A percentile compares a stretch with the other conserved stretches of the same genome.
Evolutionary conservation across 2,797 vertebrate genomes (phyloP).

Genomic region (Apogon hyalosoma): DNA sequence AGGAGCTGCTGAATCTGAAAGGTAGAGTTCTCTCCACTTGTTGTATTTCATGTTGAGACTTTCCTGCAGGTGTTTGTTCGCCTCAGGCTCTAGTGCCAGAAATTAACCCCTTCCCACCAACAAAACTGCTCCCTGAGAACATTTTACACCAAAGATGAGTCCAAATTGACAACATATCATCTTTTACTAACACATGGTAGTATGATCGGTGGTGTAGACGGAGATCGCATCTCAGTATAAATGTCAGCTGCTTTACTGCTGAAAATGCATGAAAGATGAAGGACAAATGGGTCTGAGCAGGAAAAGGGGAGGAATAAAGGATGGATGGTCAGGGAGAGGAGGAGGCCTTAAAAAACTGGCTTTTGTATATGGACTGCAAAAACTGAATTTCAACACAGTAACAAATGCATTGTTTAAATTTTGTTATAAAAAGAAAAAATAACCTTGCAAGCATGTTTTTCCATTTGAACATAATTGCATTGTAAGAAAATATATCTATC

Average conservation of each 20-base stretch:
- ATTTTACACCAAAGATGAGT: constrained; percentile 11
- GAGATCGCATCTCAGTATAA: constrained; percentile 14
- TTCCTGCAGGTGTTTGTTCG: constrained; percentile 52
- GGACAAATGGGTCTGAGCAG: not conserved
- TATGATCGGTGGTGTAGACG: constrained; percentile 9
- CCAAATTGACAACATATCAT: not conserved
- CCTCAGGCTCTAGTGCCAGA: constrained; percentile 10
- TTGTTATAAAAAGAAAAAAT: no score
- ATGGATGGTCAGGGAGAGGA: constrained; percentile 7
- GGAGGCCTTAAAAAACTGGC: constrained; percentile 7
- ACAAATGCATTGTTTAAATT: no score
- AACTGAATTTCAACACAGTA: no score
- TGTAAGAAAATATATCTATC: no score
- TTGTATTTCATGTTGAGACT: constrained; percentile 39
- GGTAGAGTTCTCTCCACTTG: constrained; percentile 23
- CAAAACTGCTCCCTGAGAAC: not conserved
- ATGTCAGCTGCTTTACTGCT: constrained; percentile 24
- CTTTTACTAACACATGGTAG: not conserved
- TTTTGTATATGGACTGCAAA: no score
- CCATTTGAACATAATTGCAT: no score
- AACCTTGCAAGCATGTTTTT: no score
- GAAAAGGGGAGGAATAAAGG: constrained; percentile 11
- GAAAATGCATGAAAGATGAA: constrained; percentile 29
- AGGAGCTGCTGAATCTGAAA: constrained; percentile 44
- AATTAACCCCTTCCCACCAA: constrained; percentile 48